Percentiles rank a stretch among this genome's conserved stretches.
Evolutionary conservation across 2,113 vertebrate genomes (phyloP).

Genomic region (Paradisaea rubra): DNA sequence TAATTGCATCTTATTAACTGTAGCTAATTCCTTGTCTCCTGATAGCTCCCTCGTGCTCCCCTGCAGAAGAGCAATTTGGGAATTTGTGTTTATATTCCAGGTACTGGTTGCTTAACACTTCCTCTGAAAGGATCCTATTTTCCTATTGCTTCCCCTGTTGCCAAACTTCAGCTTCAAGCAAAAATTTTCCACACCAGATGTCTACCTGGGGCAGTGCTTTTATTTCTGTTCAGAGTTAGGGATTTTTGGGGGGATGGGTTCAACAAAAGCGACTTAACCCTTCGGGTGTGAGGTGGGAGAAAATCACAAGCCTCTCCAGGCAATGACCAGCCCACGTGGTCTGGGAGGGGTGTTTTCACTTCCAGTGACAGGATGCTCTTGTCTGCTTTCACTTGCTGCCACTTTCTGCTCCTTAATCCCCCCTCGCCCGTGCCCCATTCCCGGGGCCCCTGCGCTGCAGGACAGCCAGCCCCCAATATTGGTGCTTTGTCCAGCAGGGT

Average conservation of each 20-base stretch:
- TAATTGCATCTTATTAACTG: slow-evolving; percentile 7
- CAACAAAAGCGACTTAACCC: not conserved
- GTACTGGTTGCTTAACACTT: not conserved
- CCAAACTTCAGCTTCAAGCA: slow-evolving; percentile 5
- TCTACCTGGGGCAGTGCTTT: slow-evolving; percentile 23
- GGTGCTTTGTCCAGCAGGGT: not conserved
- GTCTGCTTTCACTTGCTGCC: not conserved
- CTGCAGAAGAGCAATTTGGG: not conserved
- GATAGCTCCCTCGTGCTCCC: not conserved
- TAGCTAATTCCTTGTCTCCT: not conserved
- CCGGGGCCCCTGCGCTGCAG: not conserved
- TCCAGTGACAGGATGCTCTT: not conserved
- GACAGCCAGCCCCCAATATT: not conserved
- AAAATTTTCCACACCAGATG: slow-evolving; percentile 34
- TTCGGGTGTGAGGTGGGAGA: not conserved
- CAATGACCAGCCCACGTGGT: not conserved
- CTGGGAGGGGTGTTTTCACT: not conserved
- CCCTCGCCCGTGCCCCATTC: not conserved
- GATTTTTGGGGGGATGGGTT: not conserved
- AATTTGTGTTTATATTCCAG: slow-evolving; percentile 15
- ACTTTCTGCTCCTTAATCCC: not conserved
- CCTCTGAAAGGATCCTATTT: not conserved
- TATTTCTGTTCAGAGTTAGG: not conserved
- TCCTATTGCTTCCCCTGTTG: not conserved
- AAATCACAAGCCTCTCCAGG: not conserved